These are phyloP conservation scores for Xestobium rufovillosum DNA, from an alignment of 2,888 invertebrate genomes.

Conservation along the genomic window DNA sequence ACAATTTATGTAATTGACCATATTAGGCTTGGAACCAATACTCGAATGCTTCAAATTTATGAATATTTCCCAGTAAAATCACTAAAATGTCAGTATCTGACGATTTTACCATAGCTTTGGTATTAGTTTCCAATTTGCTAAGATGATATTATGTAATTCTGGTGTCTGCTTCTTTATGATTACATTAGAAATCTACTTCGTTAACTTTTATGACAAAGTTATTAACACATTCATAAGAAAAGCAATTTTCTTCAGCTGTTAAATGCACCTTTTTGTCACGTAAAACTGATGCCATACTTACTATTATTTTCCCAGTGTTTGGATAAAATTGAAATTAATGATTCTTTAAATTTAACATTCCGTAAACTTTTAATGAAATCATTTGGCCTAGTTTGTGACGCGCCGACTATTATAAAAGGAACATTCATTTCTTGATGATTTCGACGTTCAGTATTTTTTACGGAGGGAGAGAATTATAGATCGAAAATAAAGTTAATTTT, in stretches of 20 bases:
- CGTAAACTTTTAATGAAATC: constrained; percentile 3
- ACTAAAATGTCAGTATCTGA: constrained; percentile 20
- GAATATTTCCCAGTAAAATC: constrained; percentile 18
- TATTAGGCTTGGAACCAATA: too few species aligned
- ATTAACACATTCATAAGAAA: constrained; percentile 6
- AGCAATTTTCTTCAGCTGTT: constrained; percentile 11
- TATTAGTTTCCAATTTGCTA: constrained; percentile 10
- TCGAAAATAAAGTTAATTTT: too few species aligned
- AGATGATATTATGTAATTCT: constrained; percentile 18
- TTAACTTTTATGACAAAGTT: constrained; percentile 8
- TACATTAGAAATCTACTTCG: constrained; percentile 11
- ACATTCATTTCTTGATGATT: too few species aligned
- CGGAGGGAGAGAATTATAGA: too few species aligned
- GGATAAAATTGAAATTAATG: constrained; percentile 21
- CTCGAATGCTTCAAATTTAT: constrained; percentile 14
- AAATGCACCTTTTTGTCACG: constrained; percentile 15
- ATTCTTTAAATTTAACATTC: constrained; percentile 15
- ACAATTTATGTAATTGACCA: constrained; percentile 17
- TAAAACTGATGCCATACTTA: constrained; percentile 20
- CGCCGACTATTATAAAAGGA: too few species aligned
- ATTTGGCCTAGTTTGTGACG: constrained; percentile 4
- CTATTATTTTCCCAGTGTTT: constrained; percentile 19
- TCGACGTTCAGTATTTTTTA: too few species aligned
- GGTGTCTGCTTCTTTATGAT: constrained; percentile 21
- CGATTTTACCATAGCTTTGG: constrained; percentile 18